Conservation (phyloP, 1,140 invertebrate species). For the Lerema accius region DNA sequence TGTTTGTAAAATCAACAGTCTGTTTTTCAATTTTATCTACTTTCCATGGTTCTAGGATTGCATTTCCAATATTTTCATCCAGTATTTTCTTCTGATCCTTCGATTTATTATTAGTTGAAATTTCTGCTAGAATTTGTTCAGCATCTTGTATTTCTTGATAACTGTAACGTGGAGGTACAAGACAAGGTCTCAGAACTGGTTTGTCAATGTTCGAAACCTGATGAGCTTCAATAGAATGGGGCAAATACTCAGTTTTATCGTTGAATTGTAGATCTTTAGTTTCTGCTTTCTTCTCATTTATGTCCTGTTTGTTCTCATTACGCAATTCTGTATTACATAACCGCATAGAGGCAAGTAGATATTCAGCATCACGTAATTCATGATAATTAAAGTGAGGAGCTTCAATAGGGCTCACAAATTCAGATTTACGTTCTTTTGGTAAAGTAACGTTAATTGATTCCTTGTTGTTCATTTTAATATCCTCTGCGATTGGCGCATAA, state of each 20-base stretch:
- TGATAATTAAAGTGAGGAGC: constrained; percentile 42
- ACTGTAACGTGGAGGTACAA: constrained; percentile 4
- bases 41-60: background rate
- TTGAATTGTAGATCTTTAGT: background rate
- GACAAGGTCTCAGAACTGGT: background rate
- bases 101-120: background rate
- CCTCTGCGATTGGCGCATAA: background rate
- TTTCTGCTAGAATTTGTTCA: constrained; percentile 33
- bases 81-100: background rate
- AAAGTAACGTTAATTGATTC: background rate
- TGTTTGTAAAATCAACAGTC: too few relatives aligned
- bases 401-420: constrained; percentile 26
- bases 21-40: too few relatives aligned
- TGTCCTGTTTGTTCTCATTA: background rate
- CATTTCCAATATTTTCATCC: background rate
- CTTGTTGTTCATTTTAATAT: background rate
- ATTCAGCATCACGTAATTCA: constrained; percentile 50
- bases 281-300: background rate
- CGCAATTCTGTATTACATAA: background rate
- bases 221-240: too few relatives aligned
- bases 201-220: background rate
- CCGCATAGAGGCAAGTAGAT: constrained; percentile 30
- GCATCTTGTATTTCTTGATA: constrained; percentile 40
- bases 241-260: background rate
- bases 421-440: background rate